Conservation (phyloP, 2,113 vertebrate genomes). For the Rhabdornis inornatus region DNA sequence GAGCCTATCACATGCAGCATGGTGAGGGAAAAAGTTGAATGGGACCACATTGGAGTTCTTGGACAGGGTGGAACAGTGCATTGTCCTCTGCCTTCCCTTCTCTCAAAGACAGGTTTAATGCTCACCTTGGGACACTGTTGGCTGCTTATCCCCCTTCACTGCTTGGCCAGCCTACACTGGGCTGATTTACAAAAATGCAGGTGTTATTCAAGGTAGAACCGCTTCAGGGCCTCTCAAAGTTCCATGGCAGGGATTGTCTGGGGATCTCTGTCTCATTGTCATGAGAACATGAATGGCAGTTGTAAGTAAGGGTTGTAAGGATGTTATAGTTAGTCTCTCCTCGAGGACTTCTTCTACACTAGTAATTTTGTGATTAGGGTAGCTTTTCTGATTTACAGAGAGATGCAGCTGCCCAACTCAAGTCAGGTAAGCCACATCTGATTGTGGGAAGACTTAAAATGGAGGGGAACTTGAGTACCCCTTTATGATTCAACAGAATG, state of each 20-base stretch:
- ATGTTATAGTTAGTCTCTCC: background rate
- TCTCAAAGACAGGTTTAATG: background rate
- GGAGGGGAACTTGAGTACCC: background rate
- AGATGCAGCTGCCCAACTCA: background rate
- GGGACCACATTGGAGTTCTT: accelerated
- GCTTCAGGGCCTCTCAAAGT: background rate
- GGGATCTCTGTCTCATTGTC: background rate
- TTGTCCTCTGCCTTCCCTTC: background rate
- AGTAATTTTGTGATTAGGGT: background rate
- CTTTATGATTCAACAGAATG: background rate
- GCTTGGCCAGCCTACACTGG: background rate
- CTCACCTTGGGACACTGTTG: background rate
- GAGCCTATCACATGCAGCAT: accelerated
- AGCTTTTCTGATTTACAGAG: background rate
- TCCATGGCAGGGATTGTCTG: background rate
- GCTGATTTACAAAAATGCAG: background rate
- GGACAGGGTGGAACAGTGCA: background rate
- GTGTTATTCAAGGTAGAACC: background rate
- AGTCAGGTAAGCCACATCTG: background rate
- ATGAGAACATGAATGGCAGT: background rate
- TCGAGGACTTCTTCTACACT: background rate
- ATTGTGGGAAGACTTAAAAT: background rate
- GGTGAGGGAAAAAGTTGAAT: background rate
- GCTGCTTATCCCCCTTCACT: background rate
- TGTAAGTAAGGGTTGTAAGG: background rate